phyloP scores from a whole-genome alignment of 2,113 vertebrate species.

The Ascaphus truei region DNA sequence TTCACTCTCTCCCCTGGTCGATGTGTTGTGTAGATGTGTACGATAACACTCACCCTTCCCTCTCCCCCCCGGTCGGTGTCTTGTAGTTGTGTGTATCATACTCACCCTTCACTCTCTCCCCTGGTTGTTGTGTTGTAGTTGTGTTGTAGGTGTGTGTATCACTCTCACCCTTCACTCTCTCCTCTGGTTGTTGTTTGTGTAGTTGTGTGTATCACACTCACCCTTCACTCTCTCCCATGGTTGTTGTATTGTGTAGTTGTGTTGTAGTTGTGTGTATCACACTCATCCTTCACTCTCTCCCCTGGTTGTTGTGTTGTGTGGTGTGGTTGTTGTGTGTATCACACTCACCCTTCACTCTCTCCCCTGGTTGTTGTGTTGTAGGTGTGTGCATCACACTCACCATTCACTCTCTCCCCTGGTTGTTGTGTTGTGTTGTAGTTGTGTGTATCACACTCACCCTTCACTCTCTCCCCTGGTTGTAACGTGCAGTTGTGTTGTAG shows the following conservation, averaged over 20 bases:
- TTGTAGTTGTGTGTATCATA: no score
- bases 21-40: no score
- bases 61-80: no score
- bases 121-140: no score
- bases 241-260: neutral
- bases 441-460: conserved; percentile 71
- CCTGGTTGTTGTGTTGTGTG: conserved; percentile 45
- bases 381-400: conserved; percentile 59
- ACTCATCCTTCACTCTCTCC: conserved; percentile 91
- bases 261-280: neutral
- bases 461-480: conserved; percentile 82
- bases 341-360: conserved; percentile 89
- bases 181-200: no score
- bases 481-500: neutral
- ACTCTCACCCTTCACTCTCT: no score
- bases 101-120: no score
- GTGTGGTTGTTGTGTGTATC: neutral
- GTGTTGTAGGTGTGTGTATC: no score
- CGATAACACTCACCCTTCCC: no score
- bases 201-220: neutral
- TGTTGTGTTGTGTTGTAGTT: neutral
- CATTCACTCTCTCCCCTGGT: conserved; percentile 85
- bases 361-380: conserved; percentile 53
- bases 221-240: neutral
- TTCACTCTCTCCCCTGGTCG: no score